phyloP scores from a whole-genome alignment of 2,888 invertebrate genomes.

The Tetranychus truncatus region DNA sequence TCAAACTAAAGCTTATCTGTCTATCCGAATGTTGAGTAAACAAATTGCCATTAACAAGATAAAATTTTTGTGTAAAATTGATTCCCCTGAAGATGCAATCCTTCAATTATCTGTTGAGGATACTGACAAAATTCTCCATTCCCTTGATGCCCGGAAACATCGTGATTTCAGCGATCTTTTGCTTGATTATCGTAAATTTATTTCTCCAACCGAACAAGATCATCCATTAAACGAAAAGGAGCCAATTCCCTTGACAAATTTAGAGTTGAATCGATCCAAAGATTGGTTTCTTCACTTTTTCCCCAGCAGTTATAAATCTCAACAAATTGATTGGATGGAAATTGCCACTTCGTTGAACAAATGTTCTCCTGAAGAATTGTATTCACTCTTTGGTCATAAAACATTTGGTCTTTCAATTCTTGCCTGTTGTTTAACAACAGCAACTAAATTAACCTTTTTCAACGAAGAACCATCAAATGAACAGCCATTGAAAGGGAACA shows the following conservation, averaged over 20 bases:
- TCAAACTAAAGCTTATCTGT: slow-evolving; percentile 37
- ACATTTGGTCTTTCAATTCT: slow-evolving; percentile 27
- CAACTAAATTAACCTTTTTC: background rate
- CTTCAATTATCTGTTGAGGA: slow-evolving; percentile 50
- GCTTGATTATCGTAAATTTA: background rate
- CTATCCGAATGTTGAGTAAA: slow-evolving; percentile 48
- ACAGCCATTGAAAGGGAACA: slow-evolving; percentile 23
- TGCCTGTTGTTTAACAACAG: background rate
- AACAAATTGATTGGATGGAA: background rate
- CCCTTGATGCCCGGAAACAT: background rate
- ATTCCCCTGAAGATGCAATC: slow-evolving; percentile 34
- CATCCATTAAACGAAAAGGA: background rate
- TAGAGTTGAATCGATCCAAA: slow-evolving; percentile 11
- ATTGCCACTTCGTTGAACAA: background rate
- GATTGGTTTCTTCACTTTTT: slow-evolving; percentile 10
- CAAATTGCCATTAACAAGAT: slow-evolving; percentile 46
- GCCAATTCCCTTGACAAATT: background rate
- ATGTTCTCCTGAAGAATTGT: background rate
- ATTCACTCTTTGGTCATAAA: background rate
- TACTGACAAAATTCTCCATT: slow-evolving; percentile 40
- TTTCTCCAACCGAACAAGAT: background rate
- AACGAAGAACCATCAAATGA: background rate
- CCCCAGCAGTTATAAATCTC: background rate
- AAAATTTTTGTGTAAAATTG: slow-evolving; percentile 45
- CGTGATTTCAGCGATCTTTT: background rate